Percentiles rank a stretch among this genome's conserved stretches.
phyloP scores from a whole-genome alignment of 2,113 vertebrate genomes.

The Forbesichthys agassizii region DNA sequence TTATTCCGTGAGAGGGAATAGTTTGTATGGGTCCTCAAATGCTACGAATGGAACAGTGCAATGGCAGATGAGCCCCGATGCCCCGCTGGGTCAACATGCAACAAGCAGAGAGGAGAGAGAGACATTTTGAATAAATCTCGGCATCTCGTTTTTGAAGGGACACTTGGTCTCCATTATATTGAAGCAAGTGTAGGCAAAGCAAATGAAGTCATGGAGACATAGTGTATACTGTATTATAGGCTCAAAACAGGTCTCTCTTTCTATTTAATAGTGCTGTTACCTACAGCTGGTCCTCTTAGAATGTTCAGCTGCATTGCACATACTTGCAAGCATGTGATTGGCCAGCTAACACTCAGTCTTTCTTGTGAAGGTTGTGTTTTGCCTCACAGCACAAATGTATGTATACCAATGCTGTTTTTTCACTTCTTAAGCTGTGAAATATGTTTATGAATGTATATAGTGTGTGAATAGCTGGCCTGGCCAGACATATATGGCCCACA shows the following conservation, averaged over 20 bases:
- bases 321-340: not conserved
- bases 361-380: not conserved
- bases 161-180: not conserved
- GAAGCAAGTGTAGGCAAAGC: not conserved
- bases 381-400: not conserved
- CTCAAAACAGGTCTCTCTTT: not conserved
- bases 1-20: not conserved
- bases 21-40: not conserved
- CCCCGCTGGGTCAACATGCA: not conserved
- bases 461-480: not conserved
- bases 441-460: not conserved
- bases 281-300: not conserved
- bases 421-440: not conserved
- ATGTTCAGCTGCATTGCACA: not conserved
- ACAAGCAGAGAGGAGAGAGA: not conserved
- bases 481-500: no score
- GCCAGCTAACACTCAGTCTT: not conserved
- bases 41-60: not conserved
- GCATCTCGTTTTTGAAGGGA: not conserved
- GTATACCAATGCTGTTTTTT: not conserved
- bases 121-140: not conserved
- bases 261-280: not conserved
- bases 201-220: not conserved
- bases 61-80: conserved; percentile 10
- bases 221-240: no score